Evolutionary conservation across 2,113 vertebrate genomes (phyloP), one percentile per base, ranked within the genome.

Genomic region (Austrofundulus limnaeus): DNA sequence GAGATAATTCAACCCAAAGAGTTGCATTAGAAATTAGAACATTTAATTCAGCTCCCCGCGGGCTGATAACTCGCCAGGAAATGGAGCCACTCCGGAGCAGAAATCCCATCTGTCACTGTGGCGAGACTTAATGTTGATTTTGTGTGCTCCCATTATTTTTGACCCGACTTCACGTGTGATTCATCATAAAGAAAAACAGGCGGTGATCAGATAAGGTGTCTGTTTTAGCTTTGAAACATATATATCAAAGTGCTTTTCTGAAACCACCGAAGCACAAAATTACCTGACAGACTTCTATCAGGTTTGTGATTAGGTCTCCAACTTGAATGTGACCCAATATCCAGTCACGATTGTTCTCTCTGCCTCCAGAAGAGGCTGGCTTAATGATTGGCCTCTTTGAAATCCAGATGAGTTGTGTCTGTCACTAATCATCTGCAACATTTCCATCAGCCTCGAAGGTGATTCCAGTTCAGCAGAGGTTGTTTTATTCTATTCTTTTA

Each of bases 171-270:
- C 75, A 61, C 51, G 51, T 42, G 65, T 59, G 51, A 85, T 85
- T 73, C 53, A 72, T 87, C 72, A 84, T 73, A 58, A 74, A 72
- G 81, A 53, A 39, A 41, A 52, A 38, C 23, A 25, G 50, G 51
- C 8, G 53, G 60, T 73, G 68, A 85, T 85, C 85, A 76, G 70
- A 79, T 82, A 63, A 75, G 77, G 48, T 62, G 86, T 77, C 80
- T 65, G 74, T 72, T 83, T 75, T 55, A 45, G 62, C 67, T 66
- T 48, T 67, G 70, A 69, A 83, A 82, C 67, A 54, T 72, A 80
- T 80, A 72, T 64, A 78, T 84, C 82, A 88, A 68, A 76, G 69
- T 16, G 77, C 60, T 68, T 78, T 73, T 76, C 65, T 66, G 70
- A 76, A 82, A 80, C 49, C 81, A 70, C 34, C 38, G 54, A 8